Percentiles rank a stretch among this genome's conserved stretches.
Conservation (phyloP, 2,113 vertebrate species). For the Siphamia tubifer region DNA sequence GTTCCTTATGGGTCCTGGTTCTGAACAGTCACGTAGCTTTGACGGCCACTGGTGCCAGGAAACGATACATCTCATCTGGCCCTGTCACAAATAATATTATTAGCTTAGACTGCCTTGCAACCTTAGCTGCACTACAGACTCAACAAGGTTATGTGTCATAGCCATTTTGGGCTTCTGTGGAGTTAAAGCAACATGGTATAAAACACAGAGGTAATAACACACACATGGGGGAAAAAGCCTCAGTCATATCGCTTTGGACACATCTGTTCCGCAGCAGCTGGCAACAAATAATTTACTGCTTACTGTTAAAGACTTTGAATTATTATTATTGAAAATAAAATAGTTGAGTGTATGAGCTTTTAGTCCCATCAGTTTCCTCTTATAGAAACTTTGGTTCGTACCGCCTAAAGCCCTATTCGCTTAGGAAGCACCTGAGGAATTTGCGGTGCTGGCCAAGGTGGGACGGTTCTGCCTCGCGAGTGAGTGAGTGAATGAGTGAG, state of each 20-base stretch:
- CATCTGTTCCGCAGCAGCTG: too few relatives aligned
- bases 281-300: too few relatives aligned
- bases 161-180: neutral
- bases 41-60: constrained; percentile 18
- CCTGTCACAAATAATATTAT: constrained; percentile 52
- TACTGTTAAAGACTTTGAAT: too few relatives aligned
- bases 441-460: constrained; percentile 26
- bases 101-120: constrained; percentile 53
- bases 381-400: neutral
- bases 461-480: constrained; percentile 59
- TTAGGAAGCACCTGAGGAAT: constrained; percentile 59
- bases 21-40: constrained; percentile 33
- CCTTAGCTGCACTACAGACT: constrained; percentile 2
- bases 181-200: neutral
- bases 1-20: neutral
- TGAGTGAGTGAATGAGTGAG: too few relatives aligned
- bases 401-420: neutral
- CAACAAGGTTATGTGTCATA: neutral
- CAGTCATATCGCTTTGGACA: too few relatives aligned
- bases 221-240: too few relatives aligned
- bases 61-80: constrained; percentile 33
- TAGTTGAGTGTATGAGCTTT: neutral
- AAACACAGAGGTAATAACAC: too few relatives aligned
- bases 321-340: neutral
- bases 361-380: neutral